A percentile compares a stretch with the other conserved stretches of the same genome.
These are phyloP conservation scores for Andrena praecox DNA, from an alignment of 2,888 invertebrate species.

Conservation along the genomic window DNA sequence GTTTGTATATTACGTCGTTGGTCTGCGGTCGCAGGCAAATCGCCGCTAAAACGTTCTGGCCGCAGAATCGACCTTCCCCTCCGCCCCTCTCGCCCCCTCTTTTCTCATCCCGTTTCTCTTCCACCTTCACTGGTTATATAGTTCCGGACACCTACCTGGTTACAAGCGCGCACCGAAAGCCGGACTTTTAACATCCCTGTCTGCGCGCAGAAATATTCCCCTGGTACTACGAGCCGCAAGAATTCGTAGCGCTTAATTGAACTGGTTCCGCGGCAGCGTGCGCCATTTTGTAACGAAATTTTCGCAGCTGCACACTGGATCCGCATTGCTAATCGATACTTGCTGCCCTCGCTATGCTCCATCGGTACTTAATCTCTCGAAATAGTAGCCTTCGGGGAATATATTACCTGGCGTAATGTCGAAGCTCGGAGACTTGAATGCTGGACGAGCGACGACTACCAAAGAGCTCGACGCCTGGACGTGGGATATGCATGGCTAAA, in stretches of 20 bases:
- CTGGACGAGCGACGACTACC: no score
- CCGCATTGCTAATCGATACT: constrained; percentile 25
- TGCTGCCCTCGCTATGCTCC: neutral
- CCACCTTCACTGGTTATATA: constrained; percentile 39
- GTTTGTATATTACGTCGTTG: constrained; percentile 80
- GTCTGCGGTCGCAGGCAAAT: constrained; percentile 82
- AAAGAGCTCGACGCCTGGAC: no score
- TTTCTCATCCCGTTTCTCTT: constrained; percentile 37
- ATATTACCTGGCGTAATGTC: neutral
- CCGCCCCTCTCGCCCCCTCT: constrained; percentile 17
- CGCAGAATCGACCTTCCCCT: constrained; percentile 71
- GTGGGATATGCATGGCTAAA: no score
- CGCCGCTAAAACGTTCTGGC: constrained; percentile 81
- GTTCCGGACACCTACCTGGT: constrained; percentile 56
- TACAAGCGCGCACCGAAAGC: constrained; percentile 60
- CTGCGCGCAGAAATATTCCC: constrained; percentile 42
- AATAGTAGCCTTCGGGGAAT: neutral
- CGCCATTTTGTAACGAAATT: constrained; percentile 27
- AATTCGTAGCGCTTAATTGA: constrained; percentile 66
- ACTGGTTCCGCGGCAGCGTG: constrained; percentile 44
- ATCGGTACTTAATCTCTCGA: neutral
- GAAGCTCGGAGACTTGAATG: neutral
- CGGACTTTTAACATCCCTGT: constrained; percentile 28
- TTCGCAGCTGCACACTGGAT: neutral
- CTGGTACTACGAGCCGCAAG: constrained; percentile 54